Evolutionary conservation across 53 echinoderm and acorn worm genomes (phyloP), one percentile per base, ranked within the genome.

Genomic region (Holothuria leucospilota): DNA sequence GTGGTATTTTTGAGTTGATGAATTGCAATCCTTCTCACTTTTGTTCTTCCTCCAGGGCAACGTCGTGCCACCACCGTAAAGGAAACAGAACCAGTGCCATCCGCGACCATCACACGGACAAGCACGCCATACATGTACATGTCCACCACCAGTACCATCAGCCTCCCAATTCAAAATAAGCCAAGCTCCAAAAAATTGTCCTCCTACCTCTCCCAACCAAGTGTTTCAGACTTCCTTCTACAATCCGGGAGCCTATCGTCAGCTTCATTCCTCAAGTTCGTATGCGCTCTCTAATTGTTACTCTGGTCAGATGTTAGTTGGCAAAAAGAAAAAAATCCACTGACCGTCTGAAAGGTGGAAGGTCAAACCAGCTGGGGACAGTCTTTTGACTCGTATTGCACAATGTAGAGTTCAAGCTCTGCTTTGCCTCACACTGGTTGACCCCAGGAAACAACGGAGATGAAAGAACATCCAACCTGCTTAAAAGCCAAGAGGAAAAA

Each of bases 61-160:
- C 80, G 59, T 34, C 80, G 61, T n/a, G n/a, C n/a, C 16, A 80
- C 60, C 80, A 21, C 60, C 18, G 56, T 58, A 15, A 38, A 61
- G 38, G 18, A 0, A 16, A n/a, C 80, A 6, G 53, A 80, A 34
- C 80, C 80, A 38, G 34, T 61, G 30, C 59, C 80, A 27, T 61
- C n/a, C 23, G 81, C n/a, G 62, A 34, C n/a, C 84, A 23, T 25
- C 84, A 34, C 65, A 41, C 0, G n/a, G 84, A 83, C 26, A n/a
- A 83, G 49, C 23, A 83, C 84, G 8, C 84, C 84, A 6, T 83
- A 83, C 49, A 83, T 83, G 84, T 83, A 26, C 68, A 83, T 83
- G 84, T 83, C n/a, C 84, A 25, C 84, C 84, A 16, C 84, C 84
- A 41, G 63, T 65, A 29, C 65, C 68, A 41, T 15, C 84, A 13